A percentile compares a stretch with the other conserved stretches of the same genome.
phyloP scores from a whole-genome alignment of 2,113 vertebrate genomes.

The Seriola quinqueradiata region DNA sequence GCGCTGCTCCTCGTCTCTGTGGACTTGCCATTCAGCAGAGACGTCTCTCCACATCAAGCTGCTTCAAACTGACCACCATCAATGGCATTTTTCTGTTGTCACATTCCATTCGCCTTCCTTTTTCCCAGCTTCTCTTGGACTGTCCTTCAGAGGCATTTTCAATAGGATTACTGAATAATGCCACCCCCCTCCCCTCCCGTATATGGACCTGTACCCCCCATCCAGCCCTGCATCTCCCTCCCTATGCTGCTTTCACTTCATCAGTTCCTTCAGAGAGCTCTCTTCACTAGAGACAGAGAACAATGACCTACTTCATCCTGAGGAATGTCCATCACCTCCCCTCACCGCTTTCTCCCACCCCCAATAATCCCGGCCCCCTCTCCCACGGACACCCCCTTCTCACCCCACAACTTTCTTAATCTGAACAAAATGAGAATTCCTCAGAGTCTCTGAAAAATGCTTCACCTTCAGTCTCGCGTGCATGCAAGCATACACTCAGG shows the following conservation, averaged over 20 bases:
- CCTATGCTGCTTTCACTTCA: conserved; percentile 83
- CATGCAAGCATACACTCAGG: conserved; percentile 31
- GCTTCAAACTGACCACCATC: conserved; percentile 83
- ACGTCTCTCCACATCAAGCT: conserved; percentile 78
- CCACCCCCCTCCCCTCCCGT: conserved; percentile 45
- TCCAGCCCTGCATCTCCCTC: conserved; percentile 66
- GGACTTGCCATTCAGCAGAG: conserved; percentile 65
- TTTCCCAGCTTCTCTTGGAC: conserved; percentile 80
- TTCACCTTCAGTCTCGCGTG: conserved; percentile 71
- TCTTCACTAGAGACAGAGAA: conserved; percentile 84
- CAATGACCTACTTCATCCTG: conserved; percentile 88
- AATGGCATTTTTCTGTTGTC: conserved; percentile 85
- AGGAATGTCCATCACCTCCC: conserved; percentile 84
- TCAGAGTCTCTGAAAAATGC: conserved; percentile 71
- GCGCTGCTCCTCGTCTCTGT: conserved; percentile 23
- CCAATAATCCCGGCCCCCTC: conserved; percentile 82
- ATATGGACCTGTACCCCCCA: conserved; percentile 80
- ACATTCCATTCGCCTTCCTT: conserved; percentile 85
- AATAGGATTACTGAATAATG: conserved; percentile 89
- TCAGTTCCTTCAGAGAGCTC: conserved; percentile 85
- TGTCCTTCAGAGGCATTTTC: conserved; percentile 84
- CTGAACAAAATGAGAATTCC: conserved; percentile 87
- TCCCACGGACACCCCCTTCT: conserved; percentile 63
- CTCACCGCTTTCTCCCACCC: conserved; percentile 30
- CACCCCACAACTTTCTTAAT: conserved; percentile 76